These are phyloP conservation scores for Lasiurus borealis DNA, from an alignment of 2,113 vertebrate genomes.

Conservation along the genomic window DNA sequence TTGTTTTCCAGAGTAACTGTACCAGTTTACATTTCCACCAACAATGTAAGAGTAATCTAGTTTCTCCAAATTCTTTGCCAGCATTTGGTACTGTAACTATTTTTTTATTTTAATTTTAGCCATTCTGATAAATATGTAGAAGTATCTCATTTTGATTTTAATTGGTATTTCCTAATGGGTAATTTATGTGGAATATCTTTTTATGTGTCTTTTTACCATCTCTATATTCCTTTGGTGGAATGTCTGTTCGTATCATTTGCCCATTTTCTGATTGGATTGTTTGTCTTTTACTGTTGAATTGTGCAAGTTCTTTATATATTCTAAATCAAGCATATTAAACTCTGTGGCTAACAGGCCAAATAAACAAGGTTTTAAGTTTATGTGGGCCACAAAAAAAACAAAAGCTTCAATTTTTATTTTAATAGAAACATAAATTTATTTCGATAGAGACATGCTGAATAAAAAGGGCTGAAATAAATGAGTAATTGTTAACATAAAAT, in stretches of 20 bases:
- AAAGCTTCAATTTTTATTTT: no score
- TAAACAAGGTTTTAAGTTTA: no score
- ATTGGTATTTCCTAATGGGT: background rate
- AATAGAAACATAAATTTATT: no score
- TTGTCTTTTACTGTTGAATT: conserved; percentile 2
- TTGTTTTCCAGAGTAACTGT: background rate
- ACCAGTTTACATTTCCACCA: background rate
- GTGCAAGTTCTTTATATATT: background rate
- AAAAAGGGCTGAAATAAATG: no score
- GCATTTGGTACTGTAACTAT: background rate
- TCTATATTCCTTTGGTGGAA: background rate
- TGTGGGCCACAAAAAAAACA: no score
- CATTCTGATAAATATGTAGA: background rate
- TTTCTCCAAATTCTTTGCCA: background rate
- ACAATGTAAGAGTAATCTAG: background rate
- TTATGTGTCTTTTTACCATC: background rate
- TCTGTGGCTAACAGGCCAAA: no score
- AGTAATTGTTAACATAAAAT: no score
- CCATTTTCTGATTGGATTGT: conserved; percentile 27
- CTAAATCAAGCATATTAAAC: background rate
- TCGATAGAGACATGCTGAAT: no score
- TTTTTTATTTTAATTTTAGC: background rate
- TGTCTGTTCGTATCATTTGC: background rate
- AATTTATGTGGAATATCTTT: background rate
- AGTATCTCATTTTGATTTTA: background rate